A percentile compares a stretch with the other conserved stretches of the same genome.
Conservation (phyloP, 2,888 invertebrate genomes). For the Meganola albula region DNA sequence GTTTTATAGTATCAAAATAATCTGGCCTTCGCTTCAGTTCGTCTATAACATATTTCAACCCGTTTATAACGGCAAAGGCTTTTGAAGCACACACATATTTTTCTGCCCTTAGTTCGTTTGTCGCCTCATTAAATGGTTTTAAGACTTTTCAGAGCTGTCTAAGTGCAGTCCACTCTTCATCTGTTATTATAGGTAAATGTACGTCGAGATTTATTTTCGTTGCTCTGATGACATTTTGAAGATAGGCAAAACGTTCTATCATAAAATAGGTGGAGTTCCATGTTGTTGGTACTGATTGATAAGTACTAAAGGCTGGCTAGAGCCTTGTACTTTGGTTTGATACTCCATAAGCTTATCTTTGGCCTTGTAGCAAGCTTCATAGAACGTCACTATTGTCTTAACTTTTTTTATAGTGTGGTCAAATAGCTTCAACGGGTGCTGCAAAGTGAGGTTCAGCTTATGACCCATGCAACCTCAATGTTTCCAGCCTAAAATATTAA, state of each 20-base stretch:
- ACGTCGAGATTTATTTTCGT: background rate
- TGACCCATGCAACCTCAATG: background rate
- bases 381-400: background rate
- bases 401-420: background rate
- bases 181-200: background rate
- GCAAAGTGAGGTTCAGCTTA: background rate
- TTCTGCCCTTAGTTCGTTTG: slow-evolving; percentile 3
- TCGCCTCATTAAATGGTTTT: slow-evolving; percentile 5
- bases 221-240: slow-evolving; percentile 1
- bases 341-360: background rate
- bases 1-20: slow-evolving; percentile 3
- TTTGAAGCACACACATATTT: slow-evolving; percentile 6
- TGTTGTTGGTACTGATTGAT: background rate
- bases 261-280: background rate
- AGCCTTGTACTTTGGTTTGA: background rate
- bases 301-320: background rate
- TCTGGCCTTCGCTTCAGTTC: slow-evolving; percentile 2
- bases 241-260: background rate
- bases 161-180: background rate
- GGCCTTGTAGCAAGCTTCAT: background rate
- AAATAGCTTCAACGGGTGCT: background rate
- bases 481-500: background rate
- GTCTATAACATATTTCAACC: background rate
- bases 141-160: slow-evolving; percentile 3
- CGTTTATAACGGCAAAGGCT: slow-evolving; percentile 1